Evolutionary conservation across 2,888 invertebrate species (phyloP).

Genomic region (Corbicula japonica): DNA sequence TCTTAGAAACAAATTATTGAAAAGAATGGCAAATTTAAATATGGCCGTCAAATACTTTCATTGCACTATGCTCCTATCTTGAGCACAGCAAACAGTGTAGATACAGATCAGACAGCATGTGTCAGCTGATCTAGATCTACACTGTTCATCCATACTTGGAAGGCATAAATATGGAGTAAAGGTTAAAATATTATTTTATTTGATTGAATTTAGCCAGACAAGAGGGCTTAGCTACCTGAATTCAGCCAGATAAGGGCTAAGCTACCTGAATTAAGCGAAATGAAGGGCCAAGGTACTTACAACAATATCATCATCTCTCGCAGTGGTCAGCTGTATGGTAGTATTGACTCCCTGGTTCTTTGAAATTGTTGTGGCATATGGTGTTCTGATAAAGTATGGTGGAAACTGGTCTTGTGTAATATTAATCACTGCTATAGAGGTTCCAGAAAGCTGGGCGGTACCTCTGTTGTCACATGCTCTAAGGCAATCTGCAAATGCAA

Average conservation of each 20-base stretch:
- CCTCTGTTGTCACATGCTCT: conserved; percentile 66
- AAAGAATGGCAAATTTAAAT: background rate
- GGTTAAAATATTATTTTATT: too few relatives aligned
- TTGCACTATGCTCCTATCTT: background rate
- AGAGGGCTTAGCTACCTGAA: too few relatives aligned
- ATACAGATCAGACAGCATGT: too few relatives aligned
- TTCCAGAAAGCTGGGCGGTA: conserved; percentile 68
- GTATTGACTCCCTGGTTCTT: conserved; percentile 40
- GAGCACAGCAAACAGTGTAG: too few relatives aligned
- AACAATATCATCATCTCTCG: conserved; percentile 59
- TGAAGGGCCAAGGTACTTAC: too few relatives aligned
- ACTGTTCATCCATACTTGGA: background rate
- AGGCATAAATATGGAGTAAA: too few relatives aligned
- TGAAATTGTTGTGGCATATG: conserved; percentile 54
- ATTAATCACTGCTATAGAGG: conserved; percentile 69
- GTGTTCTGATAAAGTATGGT: conserved; percentile 64
- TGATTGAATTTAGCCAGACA: too few relatives aligned
- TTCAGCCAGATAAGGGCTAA: too few relatives aligned
- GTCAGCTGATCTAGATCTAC: too few relatives aligned
- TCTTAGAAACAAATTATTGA: too few relatives aligned
- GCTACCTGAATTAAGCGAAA: too few relatives aligned
- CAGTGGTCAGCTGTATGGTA: conserved; percentile 57
- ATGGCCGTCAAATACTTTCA: background rate
- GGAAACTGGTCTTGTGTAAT: conserved; percentile 63
- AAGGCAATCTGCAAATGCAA: conserved; percentile 63